Evolutionary conservation across 2,113 vertebrate species (phyloP).

Genomic region (Thalassoma bifasciatum): DNA sequence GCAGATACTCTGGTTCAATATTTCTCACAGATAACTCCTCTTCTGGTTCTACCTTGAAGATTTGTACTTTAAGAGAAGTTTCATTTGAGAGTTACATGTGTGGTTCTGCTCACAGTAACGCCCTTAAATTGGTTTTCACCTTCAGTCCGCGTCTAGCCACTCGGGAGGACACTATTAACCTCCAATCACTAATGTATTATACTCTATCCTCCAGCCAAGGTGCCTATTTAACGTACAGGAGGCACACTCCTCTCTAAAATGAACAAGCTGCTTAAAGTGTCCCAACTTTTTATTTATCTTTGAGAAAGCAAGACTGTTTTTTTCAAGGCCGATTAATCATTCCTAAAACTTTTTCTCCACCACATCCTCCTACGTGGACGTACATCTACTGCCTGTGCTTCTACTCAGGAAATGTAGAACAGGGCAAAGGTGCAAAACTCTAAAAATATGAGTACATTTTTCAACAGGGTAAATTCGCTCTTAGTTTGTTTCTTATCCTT

Average conservation of each 20-base stretch:
- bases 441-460: not conserved
- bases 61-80: not conserved
- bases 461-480: not conserved
- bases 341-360: conserved; percentile 24
- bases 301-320: not conserved
- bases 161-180: not conserved
- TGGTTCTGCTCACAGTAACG: not conserved
- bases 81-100: conserved; percentile 10
- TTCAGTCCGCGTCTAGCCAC: conserved; percentile 27
- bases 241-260: conserved; percentile 23
- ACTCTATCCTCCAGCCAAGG: conserved; percentile 30
- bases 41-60: conserved; percentile 26
- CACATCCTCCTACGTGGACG: conserved; percentile 21
- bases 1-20: not conserved
- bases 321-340: conserved; percentile 24
- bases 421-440: conserved; percentile 13
- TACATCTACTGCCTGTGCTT: conserved; percentile 9
- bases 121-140: conserved; percentile 42
- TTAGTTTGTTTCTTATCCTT: not conserved
- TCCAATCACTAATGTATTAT: conserved; percentile 21
- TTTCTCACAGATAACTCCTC: conserved; percentile 2
- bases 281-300: conserved; percentile 19
- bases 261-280: conserved; percentile 28
- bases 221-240: conserved; percentile 18
- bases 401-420: conserved; percentile 5